Evolutionary conservation across 2,888 invertebrate genomes (phyloP), one percentile per base, ranked within the genome.

Genomic region (Eucera pruinosa): DNA sequence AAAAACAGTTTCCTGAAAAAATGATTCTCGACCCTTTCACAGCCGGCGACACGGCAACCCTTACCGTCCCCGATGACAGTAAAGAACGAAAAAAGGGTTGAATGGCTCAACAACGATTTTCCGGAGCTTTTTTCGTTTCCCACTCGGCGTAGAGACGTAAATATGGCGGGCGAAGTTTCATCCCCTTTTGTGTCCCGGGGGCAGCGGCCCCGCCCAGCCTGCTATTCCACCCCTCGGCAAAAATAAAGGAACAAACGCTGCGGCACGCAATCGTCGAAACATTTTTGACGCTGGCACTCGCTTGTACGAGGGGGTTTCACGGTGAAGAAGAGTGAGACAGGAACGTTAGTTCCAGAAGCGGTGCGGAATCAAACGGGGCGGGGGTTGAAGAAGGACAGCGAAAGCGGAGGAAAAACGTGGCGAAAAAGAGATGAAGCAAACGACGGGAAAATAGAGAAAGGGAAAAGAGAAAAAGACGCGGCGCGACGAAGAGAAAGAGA

Each of bases 111-210:
- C 78, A 72, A 67, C 84, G 70, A 81, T 81, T 78, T 77, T 68
- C 78, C 76, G 72, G 61, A 73, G 57, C 75, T 74, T 84, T 84
- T 83, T 84, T 80, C 78, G 78, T 82, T 80, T 86, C 76, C 80
- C 86, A 80, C 84, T 77, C 78, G 73, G 77, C 78, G 62, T 52
- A 76, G 86, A 87, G 88, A 90, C 91, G 90, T 91, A 90, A 91
- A 91, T 91, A 91, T 91, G 91, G 91, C 90, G 89, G 87, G 83
- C 87, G 86, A 90, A 91, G 90, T 89, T 91, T 89, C 90, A 89
- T 89, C 89, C 90, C 90, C 84, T 85, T 86, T 83, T 84, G 83
- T 85, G 84, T 82, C 80, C 80, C 75, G 79, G 86, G 76, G 82
- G 77, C 78, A 71, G 86, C 86, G 62, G 86, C 89, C 85, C 89